Base-by-base conservation (phyloP, 2,888 invertebrate species). In the Acleris holmiana region DNA sequence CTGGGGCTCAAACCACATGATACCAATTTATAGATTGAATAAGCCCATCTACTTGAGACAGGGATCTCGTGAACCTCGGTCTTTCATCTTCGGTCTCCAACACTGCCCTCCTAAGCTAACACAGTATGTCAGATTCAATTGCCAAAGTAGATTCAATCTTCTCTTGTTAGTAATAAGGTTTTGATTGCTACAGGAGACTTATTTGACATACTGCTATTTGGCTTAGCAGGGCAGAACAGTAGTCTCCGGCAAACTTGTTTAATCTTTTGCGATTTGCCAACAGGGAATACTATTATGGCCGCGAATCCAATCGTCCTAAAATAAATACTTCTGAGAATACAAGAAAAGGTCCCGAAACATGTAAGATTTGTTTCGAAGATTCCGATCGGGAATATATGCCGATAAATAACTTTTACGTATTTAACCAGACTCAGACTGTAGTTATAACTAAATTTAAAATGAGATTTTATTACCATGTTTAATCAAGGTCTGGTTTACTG, bases 181-280 rank as follows among this genome's bases (percentile, higher is more conserved):
- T n/a, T n/a, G n/a, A n/a, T n/a, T n/a, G n/a, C n/a, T n/a, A n/a
- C n/a, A n/a, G n/a, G n/a, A n/a, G n/a, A n/a, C n/a, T n/a, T n/a
- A n/a, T n/a, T n/a, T n/a, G n/a, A n/a, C n/a, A n/a, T n/a, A n/a
- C n/a, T n/a, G n/a, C n/a, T n/a, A n/a, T n/a, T n/a, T n/a, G n/a
- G n/a, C n/a, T n/a, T n/a, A n/a, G n/a, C n/a, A n/a, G n/a, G n/a
- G n/a, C n/a, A n/a, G n/a, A 21, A 59, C 44, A 65, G 60, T 60
- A 60, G 54, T 54, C 55, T 47, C 35, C 58, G 40, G 44, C 59
- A 64, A 60, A 60, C 59, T 65, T 60, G 60, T 65, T 60, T 55
- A 60, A 65, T 50, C 65, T 49, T 55, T 60, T 60, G 59, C 65
- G 59, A 60, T 65, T 65, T 55, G 65, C 55, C 65, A 55, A 44